phyloP scores from a whole-genome alignment of 2,888 invertebrate species.

The Eledone cirrhosa region DNA sequence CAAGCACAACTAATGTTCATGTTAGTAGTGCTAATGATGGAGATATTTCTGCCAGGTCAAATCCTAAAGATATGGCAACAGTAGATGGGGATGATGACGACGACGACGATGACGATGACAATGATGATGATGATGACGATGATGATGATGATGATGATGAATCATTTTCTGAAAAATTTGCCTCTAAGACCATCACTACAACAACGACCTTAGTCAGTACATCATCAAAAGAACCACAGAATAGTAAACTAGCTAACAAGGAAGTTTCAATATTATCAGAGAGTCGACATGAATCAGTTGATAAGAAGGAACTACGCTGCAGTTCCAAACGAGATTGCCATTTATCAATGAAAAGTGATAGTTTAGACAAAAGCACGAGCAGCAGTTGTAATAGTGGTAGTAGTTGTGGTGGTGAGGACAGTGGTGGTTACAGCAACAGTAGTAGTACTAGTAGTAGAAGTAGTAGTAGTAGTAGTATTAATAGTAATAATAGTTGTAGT shows the following conservation, averaged over 20 bases:
- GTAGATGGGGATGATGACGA: constrained; percentile 28
- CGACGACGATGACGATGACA: constrained; percentile 31
- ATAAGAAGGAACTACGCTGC: constrained; percentile 27
- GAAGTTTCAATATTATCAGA: constrained; percentile 6
- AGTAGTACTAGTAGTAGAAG: neutral
- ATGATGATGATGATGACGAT: constrained; percentile 9
- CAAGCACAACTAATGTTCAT: constrained; percentile 35
- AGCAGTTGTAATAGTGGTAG: no score
- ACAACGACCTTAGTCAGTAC: constrained; percentile 32
- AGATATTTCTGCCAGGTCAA: constrained; percentile 2
- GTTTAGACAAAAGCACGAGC: neutral
- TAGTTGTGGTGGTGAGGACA: neutral
- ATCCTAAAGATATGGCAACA: neutral
- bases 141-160: constrained; percentile 5
- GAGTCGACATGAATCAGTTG: constrained; percentile 21
- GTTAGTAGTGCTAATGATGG: constrained; percentile 29
- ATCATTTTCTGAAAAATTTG: constrained; percentile 31
- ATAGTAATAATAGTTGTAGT: neutral
- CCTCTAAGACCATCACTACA: constrained; percentile 31
- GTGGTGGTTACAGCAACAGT: neutral
- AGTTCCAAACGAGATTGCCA: constrained; percentile 22
- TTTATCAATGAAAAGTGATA: neutral
- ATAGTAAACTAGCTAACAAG: constrained; percentile 13
- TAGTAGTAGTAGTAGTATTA: neutral
- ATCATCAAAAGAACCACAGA: constrained; percentile 12